These are phyloP conservation scores for Conus betulinus DNA, from an alignment of 1,140 invertebrate genomes.

Conservation along the genomic window DNA sequence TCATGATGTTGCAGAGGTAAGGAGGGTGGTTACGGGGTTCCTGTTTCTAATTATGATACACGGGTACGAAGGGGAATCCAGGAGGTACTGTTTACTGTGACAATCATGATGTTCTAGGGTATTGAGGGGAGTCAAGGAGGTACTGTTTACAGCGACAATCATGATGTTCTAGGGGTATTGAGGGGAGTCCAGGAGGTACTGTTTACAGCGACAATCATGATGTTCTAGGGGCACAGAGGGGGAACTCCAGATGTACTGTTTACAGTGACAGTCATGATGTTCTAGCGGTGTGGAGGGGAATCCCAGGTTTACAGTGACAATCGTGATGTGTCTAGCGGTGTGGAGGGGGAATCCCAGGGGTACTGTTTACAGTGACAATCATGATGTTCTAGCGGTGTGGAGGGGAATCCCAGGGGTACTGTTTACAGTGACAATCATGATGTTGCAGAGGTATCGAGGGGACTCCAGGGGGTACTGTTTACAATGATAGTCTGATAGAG, in stretches of 20 bases:
- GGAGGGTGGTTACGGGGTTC: slow-evolving; percentile 82
- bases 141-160: background rate
- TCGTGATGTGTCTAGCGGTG: slow-evolving; percentile 61
- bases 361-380: too few species aligned
- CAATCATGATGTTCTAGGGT: slow-evolving; percentile 54
- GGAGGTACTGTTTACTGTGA: too few species aligned
- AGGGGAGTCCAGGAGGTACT: background rate
- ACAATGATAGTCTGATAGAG: too few species aligned
- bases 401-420: slow-evolving; percentile 83
- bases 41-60: too few species aligned
- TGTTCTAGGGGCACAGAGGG: slow-evolving; percentile 64
- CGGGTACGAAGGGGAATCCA: too few species aligned
- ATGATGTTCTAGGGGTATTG: slow-evolving; percentile 65
- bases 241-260: slow-evolving; percentile 83
- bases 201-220: background rate
- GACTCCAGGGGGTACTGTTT: slow-evolving; percentile 80
- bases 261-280: too few species aligned
- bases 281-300: too few species aligned
- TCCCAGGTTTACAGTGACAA: background rate
- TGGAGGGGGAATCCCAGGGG: slow-evolving; percentile 31
- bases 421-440: background rate
- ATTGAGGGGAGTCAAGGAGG: too few species aligned
- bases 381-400: slow-evolving; percentile 41
- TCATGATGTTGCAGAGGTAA: too few species aligned
- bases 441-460: too few species aligned